Conservation (phyloP, 2,113 vertebrate genomes). For the Sorex araneus region DNA sequence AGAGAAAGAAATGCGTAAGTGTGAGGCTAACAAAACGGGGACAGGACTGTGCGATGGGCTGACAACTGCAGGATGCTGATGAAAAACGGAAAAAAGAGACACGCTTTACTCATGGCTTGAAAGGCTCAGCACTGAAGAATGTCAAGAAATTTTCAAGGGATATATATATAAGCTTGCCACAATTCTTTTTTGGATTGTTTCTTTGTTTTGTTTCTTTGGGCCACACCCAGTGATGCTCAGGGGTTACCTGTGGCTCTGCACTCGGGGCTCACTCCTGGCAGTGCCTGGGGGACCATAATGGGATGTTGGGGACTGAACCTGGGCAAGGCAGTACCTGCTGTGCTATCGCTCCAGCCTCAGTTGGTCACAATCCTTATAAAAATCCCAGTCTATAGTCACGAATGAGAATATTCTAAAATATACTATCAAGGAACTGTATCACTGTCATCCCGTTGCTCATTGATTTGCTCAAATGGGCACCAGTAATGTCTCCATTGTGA, state of each 20-base stretch:
- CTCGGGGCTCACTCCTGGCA: no score
- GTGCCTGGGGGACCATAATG: no score
- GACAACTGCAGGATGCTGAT: not conserved
- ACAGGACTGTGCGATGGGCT: not conserved
- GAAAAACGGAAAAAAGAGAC: slow-evolving; percentile 37
- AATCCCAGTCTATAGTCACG: not conserved
- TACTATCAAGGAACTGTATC: not conserved
- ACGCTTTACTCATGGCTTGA: not conserved
- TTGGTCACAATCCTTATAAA: slow-evolving; percentile 17
- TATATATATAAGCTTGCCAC: not conserved
- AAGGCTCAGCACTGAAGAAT: not conserved
- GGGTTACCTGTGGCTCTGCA: no score
- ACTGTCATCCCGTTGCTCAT: no score
- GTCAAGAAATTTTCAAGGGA: not conserved
- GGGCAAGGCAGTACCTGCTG: no score
- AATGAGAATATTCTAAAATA: not conserved
- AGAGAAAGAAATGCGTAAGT: slow-evolving; percentile 3
- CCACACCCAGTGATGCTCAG: no score
- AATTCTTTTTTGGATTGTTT: no score
- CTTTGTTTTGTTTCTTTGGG: no score
- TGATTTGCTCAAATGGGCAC: no score
- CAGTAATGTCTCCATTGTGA: no score
- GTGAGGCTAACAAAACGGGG: not conserved
- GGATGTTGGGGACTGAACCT: no score
- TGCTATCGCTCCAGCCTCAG: no score